A percentile compares a stretch with the other conserved stretches of the same genome.
Evolutionary conservation across 2,888 invertebrate genomes (phyloP).

Genomic region (Odontocolon sp.): DNA sequence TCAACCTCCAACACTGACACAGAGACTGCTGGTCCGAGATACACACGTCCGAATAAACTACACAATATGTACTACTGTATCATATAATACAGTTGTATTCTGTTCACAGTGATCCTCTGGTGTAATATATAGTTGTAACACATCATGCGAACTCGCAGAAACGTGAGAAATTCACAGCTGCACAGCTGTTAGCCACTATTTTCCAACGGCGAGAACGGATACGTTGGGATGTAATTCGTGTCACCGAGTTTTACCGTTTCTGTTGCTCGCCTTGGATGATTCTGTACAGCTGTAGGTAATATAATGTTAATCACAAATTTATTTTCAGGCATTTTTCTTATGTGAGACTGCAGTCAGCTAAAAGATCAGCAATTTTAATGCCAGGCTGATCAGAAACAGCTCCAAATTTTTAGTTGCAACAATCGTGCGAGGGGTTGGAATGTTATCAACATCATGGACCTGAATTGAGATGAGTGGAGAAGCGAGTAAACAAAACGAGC

Average conservation of each 20-base stretch:
- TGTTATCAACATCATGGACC: too few relatives aligned
- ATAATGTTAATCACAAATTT: too few relatives aligned
- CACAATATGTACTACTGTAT: conserved; percentile 8
- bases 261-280: too few relatives aligned
- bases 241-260: conserved; percentile 16
- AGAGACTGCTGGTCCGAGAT: background rate
- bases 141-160: conserved; percentile 23
- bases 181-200: conserved; percentile 15
- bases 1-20: conserved; percentile 68
- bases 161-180: conserved; percentile 60
- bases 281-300: too few relatives aligned
- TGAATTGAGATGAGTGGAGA: too few relatives aligned
- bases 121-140: conserved; percentile 10
- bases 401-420: too few relatives aligned
- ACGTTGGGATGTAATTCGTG: conserved; percentile 36
- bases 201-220: conserved; percentile 7
- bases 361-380: too few relatives aligned
- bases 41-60: background rate
- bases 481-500: too few relatives aligned
- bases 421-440: too few relatives aligned
- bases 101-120: conserved; percentile 40
- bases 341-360: too few relatives aligned
- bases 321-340: too few relatives aligned
- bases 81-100: conserved; percentile 16
- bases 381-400: too few relatives aligned